Evolutionary conservation across 2,113 vertebrate species (phyloP).

Genomic region (Brienomyrus brachyistius): DNA sequence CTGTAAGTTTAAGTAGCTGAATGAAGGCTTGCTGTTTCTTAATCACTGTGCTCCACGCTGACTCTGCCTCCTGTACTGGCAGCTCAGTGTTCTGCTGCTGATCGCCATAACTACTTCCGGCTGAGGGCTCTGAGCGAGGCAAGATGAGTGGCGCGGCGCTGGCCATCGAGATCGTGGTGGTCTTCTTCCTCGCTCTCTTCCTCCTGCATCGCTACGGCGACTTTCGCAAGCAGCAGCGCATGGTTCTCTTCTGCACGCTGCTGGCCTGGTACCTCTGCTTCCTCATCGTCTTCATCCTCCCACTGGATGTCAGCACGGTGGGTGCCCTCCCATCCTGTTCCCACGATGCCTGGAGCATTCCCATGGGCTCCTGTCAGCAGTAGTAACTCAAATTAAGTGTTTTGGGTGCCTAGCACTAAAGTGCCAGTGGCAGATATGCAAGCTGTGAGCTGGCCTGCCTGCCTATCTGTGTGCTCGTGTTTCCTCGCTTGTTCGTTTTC

Average conservation of each 20-base stretch:
- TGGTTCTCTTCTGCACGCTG: conserved; percentile 86
- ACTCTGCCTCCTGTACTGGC: neutral
- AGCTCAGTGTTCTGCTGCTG: neutral
- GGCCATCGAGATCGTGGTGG: conserved; percentile 86
- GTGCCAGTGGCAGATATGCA: neutral
- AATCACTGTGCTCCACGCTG: neutral
- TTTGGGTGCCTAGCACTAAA: neutral
- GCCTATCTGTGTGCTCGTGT: neutral
- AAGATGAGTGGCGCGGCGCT: conserved; percentile 85
- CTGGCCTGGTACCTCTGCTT: conserved; percentile 98
- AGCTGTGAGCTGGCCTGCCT: neutral
- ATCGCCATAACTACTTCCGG: neutral
- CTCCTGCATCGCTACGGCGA: conserved; percentile 92
- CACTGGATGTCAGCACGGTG: conserved; percentile 94
- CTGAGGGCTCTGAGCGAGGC: neutral
- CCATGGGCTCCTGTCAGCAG: neutral
- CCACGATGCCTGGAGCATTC: neutral
- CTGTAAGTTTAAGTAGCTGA: neutral
- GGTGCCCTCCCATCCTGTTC: conserved; percentile 35
- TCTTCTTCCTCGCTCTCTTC: conserved; percentile 91
- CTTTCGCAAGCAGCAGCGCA: conserved; percentile 89
- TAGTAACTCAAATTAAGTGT: neutral
- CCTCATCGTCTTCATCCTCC: conserved; percentile 92
- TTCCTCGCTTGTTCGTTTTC: neutral
- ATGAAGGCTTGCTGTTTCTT: neutral